Percentiles rank a stretch among this genome's conserved stretches.
These are phyloP conservation scores for Thomomys bottae DNA, from an alignment of 2,113 vertebrate genomes.

Conservation along the genomic window DNA sequence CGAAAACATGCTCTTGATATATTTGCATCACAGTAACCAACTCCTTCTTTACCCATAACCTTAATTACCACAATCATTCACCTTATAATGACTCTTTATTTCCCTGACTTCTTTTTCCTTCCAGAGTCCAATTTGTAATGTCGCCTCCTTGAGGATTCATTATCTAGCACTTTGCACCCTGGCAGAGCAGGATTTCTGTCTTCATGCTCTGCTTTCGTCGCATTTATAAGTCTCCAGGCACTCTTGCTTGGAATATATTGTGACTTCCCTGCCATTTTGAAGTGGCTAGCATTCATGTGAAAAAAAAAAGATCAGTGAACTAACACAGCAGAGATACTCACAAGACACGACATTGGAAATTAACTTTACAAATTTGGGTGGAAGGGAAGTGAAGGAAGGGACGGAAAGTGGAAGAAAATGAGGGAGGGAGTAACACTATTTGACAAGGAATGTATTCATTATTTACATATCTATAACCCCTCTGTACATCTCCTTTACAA, in stretches of 20 bases:
- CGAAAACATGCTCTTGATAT: slow-evolving; percentile 20
- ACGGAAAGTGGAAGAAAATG: no score
- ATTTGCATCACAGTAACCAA: slow-evolving; percentile 41
- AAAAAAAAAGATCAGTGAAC: background rate
- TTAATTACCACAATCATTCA: slow-evolving; percentile 54
- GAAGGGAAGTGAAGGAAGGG: no score
- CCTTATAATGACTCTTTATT: background rate
- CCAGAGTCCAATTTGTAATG: slow-evolving; percentile 51
- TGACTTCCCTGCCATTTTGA: slow-evolving; percentile 19
- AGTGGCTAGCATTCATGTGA: background rate
- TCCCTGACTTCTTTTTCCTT: slow-evolving; percentile 29
- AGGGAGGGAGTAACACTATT: no score
- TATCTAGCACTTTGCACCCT: background rate
- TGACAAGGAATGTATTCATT: no score
- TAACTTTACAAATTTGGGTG: no score
- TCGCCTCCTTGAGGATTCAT: slow-evolving; percentile 25
- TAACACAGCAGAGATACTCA: no score
- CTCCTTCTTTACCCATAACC: slow-evolving; percentile 47
- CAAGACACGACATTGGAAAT: no score
- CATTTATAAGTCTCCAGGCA: slow-evolving; percentile 22
- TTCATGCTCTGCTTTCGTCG: background rate
- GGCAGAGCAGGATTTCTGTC: slow-evolving; percentile 25
- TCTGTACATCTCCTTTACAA: no score
- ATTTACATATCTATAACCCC: no score
- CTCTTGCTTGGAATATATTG: slow-evolving; percentile 23